These are phyloP conservation scores for Folsomia candida DNA, from an alignment of 2,888 invertebrate species.

Conservation along the genomic window DNA sequence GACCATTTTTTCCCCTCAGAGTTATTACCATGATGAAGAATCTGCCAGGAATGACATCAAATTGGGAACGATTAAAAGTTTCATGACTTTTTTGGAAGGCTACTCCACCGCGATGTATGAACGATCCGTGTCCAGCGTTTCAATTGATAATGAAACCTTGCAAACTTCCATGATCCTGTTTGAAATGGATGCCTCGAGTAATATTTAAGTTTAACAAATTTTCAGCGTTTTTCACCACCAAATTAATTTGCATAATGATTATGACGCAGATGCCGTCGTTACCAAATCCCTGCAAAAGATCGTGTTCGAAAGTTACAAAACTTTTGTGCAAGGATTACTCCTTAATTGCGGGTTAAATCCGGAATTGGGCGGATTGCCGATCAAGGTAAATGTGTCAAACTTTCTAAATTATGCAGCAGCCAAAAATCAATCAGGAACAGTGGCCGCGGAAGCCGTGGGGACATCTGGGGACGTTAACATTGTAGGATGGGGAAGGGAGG, in stretches of 20 bases:
- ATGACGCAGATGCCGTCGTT: slow-evolving; percentile 13
- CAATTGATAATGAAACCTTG: slow-evolving; percentile 79
- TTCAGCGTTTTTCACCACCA: background rate
- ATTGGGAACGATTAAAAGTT: slow-evolving; percentile 80
- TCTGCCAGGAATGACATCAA: slow-evolving; percentile 71
- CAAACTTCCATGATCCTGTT: slow-evolving; percentile 82
- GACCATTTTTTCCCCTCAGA: too few relatives aligned
- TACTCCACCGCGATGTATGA: slow-evolving; percentile 83
- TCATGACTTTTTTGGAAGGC: slow-evolving; percentile 80
- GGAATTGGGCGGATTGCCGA: slow-evolving; percentile 11
- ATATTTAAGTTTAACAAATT: slow-evolving; percentile 49
- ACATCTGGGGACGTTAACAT: too few relatives aligned
- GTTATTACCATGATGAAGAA: slow-evolving; percentile 48
- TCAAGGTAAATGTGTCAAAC: slow-evolving; percentile 2
- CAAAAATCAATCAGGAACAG: too few relatives aligned
- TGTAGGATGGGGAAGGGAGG: too few relatives aligned
- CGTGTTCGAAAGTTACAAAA: slow-evolving; percentile 3
- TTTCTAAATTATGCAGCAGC: too few relatives aligned
- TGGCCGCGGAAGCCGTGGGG: too few relatives aligned
- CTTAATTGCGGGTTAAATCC: slow-evolving; percentile 15
- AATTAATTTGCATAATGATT: background rate
- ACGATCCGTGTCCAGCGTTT: slow-evolving; percentile 72
- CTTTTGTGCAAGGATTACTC: slow-evolving; percentile 9
- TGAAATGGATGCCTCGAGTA: slow-evolving; percentile 90
- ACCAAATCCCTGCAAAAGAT: slow-evolving; percentile 11